Percentiles rank a stretch among this genome's conserved stretches.
Conservation (phyloP, 2,797 vertebrate genomes). For the Graptemys geographica region DNA sequence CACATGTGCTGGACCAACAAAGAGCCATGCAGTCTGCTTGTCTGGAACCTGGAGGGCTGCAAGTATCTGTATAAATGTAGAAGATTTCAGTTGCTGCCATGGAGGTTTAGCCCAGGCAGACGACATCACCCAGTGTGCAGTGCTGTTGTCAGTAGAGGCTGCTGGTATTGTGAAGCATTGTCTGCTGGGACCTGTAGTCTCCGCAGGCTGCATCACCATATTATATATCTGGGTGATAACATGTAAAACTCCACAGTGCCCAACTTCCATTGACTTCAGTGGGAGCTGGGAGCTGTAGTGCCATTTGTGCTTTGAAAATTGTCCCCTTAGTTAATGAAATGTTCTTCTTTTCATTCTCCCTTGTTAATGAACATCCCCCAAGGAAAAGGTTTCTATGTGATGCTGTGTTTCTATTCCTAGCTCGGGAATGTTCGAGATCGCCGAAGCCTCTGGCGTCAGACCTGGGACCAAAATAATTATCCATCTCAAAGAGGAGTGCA, state of each 20-base stretch:
- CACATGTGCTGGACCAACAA: neutral
- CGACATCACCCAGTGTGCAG: neutral
- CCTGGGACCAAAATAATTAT: constrained; percentile 95
- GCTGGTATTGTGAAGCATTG: neutral
- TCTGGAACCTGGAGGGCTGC: neutral
- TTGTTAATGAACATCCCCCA: neutral
- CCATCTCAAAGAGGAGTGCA: constrained; percentile 93
- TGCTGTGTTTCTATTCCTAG: constrained; percentile 75
- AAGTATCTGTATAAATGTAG: neutral
- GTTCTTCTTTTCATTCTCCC: neutral
- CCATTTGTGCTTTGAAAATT: neutral
- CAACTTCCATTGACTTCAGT: neutral
- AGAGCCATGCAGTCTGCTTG: neutral
- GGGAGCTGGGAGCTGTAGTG: neutral
- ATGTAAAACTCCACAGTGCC: neutral
- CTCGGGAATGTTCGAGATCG: constrained; percentile 94
- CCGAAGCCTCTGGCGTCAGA: constrained; percentile 92
- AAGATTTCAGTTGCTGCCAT: neutral
- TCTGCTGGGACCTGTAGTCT: neutral
- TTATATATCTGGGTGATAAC: neutral
- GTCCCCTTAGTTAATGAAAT: neutral
- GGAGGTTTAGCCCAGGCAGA: neutral
- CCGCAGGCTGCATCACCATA: neutral
- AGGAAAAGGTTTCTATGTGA: neutral
- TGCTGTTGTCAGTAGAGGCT: neutral